Evolutionary conservation across 2,888 invertebrate genomes (phyloP), one percentile per base, ranked within the genome.

Genomic region (Drosophila hawaiiensis): DNA sequence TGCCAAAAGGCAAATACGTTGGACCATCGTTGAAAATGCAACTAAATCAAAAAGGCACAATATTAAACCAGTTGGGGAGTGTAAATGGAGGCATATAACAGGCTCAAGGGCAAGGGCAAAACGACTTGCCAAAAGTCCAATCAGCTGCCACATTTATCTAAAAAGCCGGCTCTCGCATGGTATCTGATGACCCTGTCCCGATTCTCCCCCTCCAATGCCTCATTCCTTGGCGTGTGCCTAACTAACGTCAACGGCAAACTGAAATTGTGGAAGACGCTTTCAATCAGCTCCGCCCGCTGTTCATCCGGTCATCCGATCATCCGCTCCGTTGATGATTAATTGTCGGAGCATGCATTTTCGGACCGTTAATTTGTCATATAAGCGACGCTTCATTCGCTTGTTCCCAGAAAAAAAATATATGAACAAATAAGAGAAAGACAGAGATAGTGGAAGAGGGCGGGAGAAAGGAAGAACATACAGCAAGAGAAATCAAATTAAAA

Each of bases 291-390:
- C 28, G n/a, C 29, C 33, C 47, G 53, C 64, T 50, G 66, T 43
- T 56, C n/a, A 28, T 63, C 47, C 25, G 47, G 47, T 47, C 63
- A 52, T 55, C 67, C 76, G 52, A 60, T 54, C 35, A 25, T 47
- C 47, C 25, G 41, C 65, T 66, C 39, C 56, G 66, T 62, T 68
- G 76, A 89, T 86, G 85, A 86, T 86, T 89, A 89, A 86, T 90
- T 86, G 89, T 69, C 78, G 78, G 73, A 60, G 78, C 70, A 63
- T 78, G 91, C 82, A 78, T 77, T 89, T 91, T 86, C 80, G 78
- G 82, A 86, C 83, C 89, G 91, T 86, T 86, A 86, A 86, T 86
- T 86, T 86, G 89, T 86, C 85, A 90, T 86, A 89, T 73, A 76
- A 83, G 76, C 73, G 68, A 71, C 73, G 69, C 78, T 73, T 73